These are phyloP conservation scores for Catharus fuscescens DNA, from an alignment of 2,113 vertebrate genomes.

Conservation along the genomic window DNA sequence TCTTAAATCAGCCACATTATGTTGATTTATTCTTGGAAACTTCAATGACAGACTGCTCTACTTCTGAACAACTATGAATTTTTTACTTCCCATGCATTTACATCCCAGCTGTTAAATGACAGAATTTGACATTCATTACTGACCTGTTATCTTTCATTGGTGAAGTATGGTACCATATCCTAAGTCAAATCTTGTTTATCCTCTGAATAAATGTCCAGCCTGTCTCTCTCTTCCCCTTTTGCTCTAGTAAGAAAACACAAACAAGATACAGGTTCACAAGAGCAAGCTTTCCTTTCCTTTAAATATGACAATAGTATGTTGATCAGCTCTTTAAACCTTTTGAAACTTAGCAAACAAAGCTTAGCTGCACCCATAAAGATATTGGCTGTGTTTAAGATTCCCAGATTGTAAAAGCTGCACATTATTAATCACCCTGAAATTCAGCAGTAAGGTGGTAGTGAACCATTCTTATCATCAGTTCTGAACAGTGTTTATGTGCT, in stretches of 20 bases:
- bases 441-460: background rate
- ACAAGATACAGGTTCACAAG: background rate
- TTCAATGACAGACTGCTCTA: background rate
- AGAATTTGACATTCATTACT: background rate
- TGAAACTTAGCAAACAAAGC: background rate
- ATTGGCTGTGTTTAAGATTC: background rate
- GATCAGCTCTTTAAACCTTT: background rate
- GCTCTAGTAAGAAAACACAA: background rate
- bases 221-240: background rate
- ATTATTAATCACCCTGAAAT: conserved; percentile 21
- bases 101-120: background rate
- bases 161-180: background rate
- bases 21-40: background rate
- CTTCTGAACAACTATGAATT: background rate
- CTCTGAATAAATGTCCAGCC: background rate
- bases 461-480: conserved; percentile 18
- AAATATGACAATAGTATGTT: background rate
- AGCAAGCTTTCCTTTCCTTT: background rate
- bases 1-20: background rate
- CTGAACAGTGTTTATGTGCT: conserved; percentile 2
- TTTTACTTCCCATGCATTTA: background rate
- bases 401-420: background rate
- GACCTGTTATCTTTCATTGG: background rate
- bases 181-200: background rate
- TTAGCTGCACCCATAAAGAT: background rate